Conservation (phyloP, 2,113 vertebrate species). For the Strigops habroptila region DNA sequence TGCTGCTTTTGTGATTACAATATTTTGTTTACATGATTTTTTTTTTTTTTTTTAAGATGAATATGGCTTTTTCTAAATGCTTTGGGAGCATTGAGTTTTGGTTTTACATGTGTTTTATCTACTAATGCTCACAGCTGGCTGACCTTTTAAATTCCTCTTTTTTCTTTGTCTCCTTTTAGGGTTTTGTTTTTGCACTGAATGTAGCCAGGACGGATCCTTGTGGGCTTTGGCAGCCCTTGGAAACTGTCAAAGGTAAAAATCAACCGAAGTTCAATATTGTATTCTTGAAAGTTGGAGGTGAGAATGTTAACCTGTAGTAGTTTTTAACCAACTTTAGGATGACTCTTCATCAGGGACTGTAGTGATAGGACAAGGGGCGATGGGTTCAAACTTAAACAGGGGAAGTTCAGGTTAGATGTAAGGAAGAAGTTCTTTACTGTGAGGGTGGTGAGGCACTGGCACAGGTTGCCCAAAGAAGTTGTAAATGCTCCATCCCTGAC, state of each 20-base stretch:
- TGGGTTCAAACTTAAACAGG: neutral
- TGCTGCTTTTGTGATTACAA: neutral
- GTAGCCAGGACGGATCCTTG: constrained; percentile 73
- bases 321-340: neutral
- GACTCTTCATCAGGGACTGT: neutral
- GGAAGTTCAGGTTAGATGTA: neutral
- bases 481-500: neutral
- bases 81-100: neutral
- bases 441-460: neutral
- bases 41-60: neutral
- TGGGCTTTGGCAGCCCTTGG: constrained; percentile 72
- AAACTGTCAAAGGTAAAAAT: constrained; percentile 77
- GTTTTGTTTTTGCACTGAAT: constrained; percentile 80
- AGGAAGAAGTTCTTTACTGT: neutral
- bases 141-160: neutral
- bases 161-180: constrained; percentile 37
- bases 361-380: neutral
- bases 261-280: neutral
- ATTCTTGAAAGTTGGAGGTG: neutral
- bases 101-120: neutral
- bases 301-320: neutral
- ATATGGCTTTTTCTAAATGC: neutral
- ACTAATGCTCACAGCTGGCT: neutral
- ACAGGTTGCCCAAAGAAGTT: neutral
- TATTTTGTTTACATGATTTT: neutral